phyloP scores from a whole-genome alignment of 2,888 invertebrate genomes.

The Scaptomyza tumidula region DNA sequence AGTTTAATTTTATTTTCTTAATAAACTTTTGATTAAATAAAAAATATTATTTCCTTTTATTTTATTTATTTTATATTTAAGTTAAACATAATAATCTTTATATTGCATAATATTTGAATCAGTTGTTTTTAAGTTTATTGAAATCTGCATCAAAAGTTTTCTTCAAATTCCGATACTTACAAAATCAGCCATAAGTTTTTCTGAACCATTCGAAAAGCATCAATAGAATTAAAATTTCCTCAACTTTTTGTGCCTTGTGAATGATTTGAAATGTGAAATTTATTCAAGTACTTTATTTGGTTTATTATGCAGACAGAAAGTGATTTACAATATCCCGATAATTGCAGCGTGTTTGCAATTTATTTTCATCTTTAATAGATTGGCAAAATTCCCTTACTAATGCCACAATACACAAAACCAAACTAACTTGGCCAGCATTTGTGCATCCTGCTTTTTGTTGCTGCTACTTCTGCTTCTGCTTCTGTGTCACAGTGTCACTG shows the following conservation, averaged over 20 bases:
- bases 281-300: background rate
- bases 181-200: background rate
- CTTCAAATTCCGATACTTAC: background rate
- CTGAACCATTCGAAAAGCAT: too few relatives aligned
- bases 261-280: background rate
- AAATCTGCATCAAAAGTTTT: background rate
- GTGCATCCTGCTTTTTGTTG: conserved; percentile 1
- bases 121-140: too few relatives aligned
- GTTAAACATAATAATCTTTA: too few relatives aligned
- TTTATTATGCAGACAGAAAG: background rate
- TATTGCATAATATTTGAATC: too few relatives aligned
- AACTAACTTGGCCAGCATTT: conserved; percentile 50
- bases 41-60: background rate
- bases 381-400: conserved; percentile 32
- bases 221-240: too few relatives aligned
- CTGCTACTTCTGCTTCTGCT: conserved; percentile 6
- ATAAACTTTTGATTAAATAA: background rate
- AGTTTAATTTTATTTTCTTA: background rate
- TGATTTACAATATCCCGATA: background rate
- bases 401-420: conserved; percentile 7
- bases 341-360: conserved; percentile 26
- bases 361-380: conserved; percentile 38
- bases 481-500: background rate
- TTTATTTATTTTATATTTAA: too few relatives aligned
- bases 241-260: too few relatives aligned